Percentiles rank a stretch among this genome's conserved stretches.
phyloP scores from a whole-genome alignment of 2,113 vertebrate genomes.

The Platichthys stellatus region DNA sequence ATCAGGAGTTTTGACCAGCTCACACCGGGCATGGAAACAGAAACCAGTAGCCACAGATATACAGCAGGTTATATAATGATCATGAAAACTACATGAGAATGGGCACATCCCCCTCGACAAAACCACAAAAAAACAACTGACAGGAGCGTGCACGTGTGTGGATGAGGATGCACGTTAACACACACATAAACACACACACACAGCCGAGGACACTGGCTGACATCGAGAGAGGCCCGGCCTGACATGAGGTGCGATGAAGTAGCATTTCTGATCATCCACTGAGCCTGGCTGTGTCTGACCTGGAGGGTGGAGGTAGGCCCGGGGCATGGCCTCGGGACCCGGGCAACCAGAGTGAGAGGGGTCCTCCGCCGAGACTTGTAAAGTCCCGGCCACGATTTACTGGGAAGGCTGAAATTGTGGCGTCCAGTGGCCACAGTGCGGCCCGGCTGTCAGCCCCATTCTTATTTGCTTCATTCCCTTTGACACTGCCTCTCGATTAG shows the following conservation, averaged over 20 bases:
- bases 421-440: constrained; percentile 49
- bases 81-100: constrained; percentile 66
- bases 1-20: constrained; percentile 61
- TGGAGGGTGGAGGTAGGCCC: constrained; percentile 59
- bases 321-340: constrained; percentile 63
- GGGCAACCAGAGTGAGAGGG: constrained; percentile 22
- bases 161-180: background rate
- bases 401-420: constrained; percentile 56
- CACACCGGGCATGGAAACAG: constrained; percentile 33
- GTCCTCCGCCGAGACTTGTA: constrained; percentile 65
- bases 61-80: constrained; percentile 63
- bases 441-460: constrained; percentile 64
- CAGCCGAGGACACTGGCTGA: constrained; percentile 11
- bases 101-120: constrained; percentile 33
- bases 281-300: constrained; percentile 61
- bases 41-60: constrained; percentile 41
- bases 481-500: constrained; percentile 78
- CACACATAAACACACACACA: constrained; percentile 12
- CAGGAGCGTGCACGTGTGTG: constrained; percentile 7
- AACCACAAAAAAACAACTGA: constrained; percentile 40
- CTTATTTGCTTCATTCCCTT: constrained; percentile 72
- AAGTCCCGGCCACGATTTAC: constrained; percentile 69
- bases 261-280: constrained; percentile 65
- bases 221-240: constrained; percentile 32
- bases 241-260: constrained; percentile 68